Percentiles rank a stretch among this genome's conserved stretches.
phyloP scores from a whole-genome alignment of 2,797 vertebrate genomes.

The Alfaro cultratus region DNA sequence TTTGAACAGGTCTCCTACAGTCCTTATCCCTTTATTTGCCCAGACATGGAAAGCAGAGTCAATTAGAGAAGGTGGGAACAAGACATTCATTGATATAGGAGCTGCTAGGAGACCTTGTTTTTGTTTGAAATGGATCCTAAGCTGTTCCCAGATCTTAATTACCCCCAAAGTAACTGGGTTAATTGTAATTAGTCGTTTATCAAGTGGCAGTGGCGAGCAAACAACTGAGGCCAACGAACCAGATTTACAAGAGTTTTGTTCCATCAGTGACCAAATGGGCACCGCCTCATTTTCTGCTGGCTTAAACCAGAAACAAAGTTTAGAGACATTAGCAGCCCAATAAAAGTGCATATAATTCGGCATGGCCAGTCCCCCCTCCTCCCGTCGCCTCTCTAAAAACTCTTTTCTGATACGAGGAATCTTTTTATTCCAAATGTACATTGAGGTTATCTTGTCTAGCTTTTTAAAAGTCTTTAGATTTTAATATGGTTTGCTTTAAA shows the following conservation, averaged over 20 bases:
- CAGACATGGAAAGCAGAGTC: background rate
- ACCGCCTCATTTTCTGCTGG: background rate
- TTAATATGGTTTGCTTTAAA: no score
- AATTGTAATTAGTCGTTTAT: no score
- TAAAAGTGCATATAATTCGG: background rate
- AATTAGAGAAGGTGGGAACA: background rate
- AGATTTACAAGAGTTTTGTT: background rate
- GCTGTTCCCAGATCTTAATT: background rate
- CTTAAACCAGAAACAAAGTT: background rate
- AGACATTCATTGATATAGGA: background rate
- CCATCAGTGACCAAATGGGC: background rate
- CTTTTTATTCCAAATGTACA: conserved; percentile 8
- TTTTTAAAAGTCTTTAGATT: background rate
- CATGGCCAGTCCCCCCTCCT: background rate
- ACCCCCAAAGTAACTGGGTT: no score
- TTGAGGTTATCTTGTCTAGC: background rate
- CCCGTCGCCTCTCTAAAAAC: background rate
- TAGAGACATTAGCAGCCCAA: no score
- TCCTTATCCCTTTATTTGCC: background rate
- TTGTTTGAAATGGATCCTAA: conserved; percentile 22
- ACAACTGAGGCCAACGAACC: background rate
- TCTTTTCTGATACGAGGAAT: background rate
- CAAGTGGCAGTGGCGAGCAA: background rate
- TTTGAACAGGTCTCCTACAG: background rate
- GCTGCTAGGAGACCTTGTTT: conserved; percentile 1